These are phyloP conservation scores for Mohoua ochrocephala DNA, from an alignment of 2,113 vertebrate species.

Conservation along the genomic window DNA sequence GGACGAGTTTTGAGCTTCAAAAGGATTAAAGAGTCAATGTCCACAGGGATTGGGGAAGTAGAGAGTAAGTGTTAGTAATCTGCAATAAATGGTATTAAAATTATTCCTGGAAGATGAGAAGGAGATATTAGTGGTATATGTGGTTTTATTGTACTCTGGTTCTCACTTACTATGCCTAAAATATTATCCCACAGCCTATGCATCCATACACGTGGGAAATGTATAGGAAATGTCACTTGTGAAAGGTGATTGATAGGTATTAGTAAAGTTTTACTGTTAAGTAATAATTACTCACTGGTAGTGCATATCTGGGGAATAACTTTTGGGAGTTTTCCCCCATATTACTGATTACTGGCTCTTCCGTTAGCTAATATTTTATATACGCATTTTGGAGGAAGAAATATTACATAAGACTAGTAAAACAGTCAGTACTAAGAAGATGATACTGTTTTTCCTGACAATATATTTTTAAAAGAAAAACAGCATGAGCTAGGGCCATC, in stretches of 20 bases:
- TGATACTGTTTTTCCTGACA: background rate
- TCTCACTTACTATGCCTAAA: background rate
- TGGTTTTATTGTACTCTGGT: background rate
- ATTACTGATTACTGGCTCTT: background rate
- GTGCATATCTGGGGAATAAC: background rate
- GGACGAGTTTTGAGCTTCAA: background rate
- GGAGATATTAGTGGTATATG: background rate
- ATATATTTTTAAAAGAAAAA: background rate
- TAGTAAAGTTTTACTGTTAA: conserved; percentile 54
- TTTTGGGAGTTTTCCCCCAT: background rate
- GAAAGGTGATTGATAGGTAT: background rate
- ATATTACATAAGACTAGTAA: background rate
- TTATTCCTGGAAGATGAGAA: background rate
- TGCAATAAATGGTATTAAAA: background rate
- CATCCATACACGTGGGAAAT: background rate
- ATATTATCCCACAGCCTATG: background rate
- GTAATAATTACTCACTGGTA: conserved; percentile 35
- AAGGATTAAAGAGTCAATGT: background rate
- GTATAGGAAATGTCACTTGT: background rate
- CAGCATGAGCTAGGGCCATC: background rate
- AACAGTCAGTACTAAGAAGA: background rate
- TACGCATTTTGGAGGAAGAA: background rate
- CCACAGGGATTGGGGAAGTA: background rate
- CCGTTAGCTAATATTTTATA: background rate
- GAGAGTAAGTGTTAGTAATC: background rate